phyloP scores from a whole-genome alignment of 2,888 invertebrate genomes.

The Ormyrus nitidulus region DNA sequence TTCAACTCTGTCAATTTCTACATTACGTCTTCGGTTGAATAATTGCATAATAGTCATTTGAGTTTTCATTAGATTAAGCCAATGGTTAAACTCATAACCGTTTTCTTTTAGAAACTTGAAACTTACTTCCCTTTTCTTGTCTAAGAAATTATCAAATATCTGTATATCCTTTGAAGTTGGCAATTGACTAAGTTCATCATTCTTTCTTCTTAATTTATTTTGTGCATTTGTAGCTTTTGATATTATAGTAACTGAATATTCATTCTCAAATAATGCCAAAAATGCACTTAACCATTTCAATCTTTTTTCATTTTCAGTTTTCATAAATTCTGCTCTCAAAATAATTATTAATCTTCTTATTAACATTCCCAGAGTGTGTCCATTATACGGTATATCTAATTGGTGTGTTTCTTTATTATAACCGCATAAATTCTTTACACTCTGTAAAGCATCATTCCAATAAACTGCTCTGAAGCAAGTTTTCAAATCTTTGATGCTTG shows the following conservation, averaged over 20 bases:
- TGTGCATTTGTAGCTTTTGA: background rate
- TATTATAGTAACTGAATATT: background rate
- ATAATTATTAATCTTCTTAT: background rate
- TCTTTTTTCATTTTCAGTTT: background rate
- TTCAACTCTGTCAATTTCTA: constrained; percentile 1
- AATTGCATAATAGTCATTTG: background rate
- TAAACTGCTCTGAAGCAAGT: background rate
- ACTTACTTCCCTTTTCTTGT: background rate
- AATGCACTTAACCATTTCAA: background rate
- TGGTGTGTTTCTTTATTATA: constrained; percentile 6
- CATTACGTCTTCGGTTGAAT: background rate
- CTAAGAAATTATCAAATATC: background rate
- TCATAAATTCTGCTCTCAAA: background rate
- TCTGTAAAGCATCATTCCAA: background rate
- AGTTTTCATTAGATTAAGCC: background rate
- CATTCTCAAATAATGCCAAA: background rate
- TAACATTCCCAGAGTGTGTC: background rate
- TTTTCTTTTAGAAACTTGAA: background rate
- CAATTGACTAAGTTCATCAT: background rate
- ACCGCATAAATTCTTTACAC: background rate
- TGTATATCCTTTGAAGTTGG: background rate
- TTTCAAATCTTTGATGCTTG: background rate
- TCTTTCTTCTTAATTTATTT: background rate
- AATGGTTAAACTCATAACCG: background rate
- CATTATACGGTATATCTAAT: constrained; percentile 3